These are phyloP conservation scores for Pangasius djambal DNA, from an alignment of 2,797 vertebrate species.

Conservation along the genomic window DNA sequence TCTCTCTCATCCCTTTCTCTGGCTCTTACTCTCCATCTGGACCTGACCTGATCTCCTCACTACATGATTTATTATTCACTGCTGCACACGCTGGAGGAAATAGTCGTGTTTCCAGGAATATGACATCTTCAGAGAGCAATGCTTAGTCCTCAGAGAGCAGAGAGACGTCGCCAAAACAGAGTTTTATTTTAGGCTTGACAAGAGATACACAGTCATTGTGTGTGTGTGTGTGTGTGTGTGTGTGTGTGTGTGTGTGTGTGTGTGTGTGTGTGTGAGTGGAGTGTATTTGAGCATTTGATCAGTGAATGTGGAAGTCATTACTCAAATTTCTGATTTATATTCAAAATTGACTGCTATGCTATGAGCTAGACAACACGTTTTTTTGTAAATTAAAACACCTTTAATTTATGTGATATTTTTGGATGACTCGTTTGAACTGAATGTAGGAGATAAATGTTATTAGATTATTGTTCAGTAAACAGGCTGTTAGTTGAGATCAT, in stretches of 20 bases:
- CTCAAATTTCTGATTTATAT: conserved; percentile 20
- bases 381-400: conserved; percentile 10
- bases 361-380: not conserved
- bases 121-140: conserved; percentile 46
- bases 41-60: conserved; percentile 31
- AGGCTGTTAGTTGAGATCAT: conserved; percentile 29
- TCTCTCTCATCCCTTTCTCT: conserved; percentile 22
- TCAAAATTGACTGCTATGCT: not conserved
- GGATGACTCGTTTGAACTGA: conserved; percentile 16
- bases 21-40: conserved; percentile 26
- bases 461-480: conserved; percentile 17
- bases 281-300: conserved; percentile 41
- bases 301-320: conserved; percentile 51
- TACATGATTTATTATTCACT: conserved; percentile 55
- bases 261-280: not conserved
- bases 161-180: conserved; percentile 13
- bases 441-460: conserved; percentile 15
- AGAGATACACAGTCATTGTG: conserved; percentile 33
- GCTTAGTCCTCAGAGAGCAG: conserved; percentile 42
- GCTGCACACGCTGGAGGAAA: conserved; percentile 44
- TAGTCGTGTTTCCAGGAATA: conserved; percentile 60
- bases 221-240: conserved; percentile 3
- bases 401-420: conserved; percentile 25
- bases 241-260: conserved; percentile 3
- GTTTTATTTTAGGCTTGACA: conserved; percentile 35